Base-by-base conservation (phyloP, 2,113 vertebrate species). In the Saimiri boliviensis region DNA sequence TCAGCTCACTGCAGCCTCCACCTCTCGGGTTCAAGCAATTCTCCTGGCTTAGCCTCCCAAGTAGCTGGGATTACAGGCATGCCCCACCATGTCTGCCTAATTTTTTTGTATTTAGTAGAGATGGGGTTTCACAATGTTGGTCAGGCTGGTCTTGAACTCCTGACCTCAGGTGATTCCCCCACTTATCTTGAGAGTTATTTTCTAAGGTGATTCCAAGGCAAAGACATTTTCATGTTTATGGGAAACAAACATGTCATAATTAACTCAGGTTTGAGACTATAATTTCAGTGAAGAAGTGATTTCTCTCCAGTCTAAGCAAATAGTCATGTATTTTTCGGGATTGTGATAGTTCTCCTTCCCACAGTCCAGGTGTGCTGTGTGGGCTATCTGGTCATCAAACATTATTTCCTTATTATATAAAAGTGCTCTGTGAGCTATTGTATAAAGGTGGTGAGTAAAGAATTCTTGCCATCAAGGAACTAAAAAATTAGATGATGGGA, bases 151-250 rank as follows among this genome's bases (percentile, higher is more conserved):
- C 27, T 63, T 2, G 2, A 63, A 63, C 60, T 63, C 60, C 12
- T 14, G 60, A 63, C 27, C 60, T 63, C 60, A 63, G 27, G 60
- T 63, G 27, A 63, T 63, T 5, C 27, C 12, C 60, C 5, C 9
- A 27, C 7, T 74, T 89, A 63, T 93, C 42, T 68, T 93, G 42
- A 92, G 83, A 83, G 60, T 35, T 79, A 40, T 83, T 91, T 95
- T 82, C 40, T 45, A 85, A 79, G 40, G 10, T 89, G 30, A 7
- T 85, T 92, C 47, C 20, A 81, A 80, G 7, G 4, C 40, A 73
- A 89, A 49, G 23, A 30, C 23, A 21, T 85, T 54, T 45, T 82
- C 30, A 52, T 35, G 4, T 82, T 16, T 71, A 8, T 86, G 60
- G 66, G 81, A 95, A 86, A 60, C 21, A 93, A 77, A 17, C 30